Conservation (phyloP, 2,113 vertebrate genomes). For the Caranx ignobilis region DNA sequence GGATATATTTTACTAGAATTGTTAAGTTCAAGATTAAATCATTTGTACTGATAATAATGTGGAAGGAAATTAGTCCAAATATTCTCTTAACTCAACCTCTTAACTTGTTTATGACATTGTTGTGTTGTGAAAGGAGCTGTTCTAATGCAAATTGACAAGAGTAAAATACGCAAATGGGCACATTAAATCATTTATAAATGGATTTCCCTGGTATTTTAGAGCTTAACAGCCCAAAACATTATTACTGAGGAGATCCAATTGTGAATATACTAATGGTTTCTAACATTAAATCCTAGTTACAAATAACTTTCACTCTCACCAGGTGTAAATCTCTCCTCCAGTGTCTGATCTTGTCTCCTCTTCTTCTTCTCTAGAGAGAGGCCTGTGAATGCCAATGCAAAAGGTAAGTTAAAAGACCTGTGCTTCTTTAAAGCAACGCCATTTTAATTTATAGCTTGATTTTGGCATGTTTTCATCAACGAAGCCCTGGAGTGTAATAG, state of each 20-base stretch:
- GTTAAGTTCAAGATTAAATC: background rate
- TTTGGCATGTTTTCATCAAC: slow-evolving; percentile 16
- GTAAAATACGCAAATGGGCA: background rate
- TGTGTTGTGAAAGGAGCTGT: background rate
- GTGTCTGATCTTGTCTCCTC: slow-evolving; percentile 20
- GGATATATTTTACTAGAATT: background rate
- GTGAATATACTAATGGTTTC: background rate
- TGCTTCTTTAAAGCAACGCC: background rate
- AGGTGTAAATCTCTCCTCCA: background rate
- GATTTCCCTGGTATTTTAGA: slow-evolving; percentile 2
- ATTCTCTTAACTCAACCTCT: background rate
- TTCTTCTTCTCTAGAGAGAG: slow-evolving; percentile 64
- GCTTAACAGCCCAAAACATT: background rate
- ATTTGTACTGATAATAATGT: background rate
- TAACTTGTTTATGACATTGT: background rate
- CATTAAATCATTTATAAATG: background rate
- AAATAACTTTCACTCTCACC: background rate
- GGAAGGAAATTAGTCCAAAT: background rate
- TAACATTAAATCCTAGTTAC: background rate
- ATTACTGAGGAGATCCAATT: background rate
- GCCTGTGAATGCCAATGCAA: background rate
- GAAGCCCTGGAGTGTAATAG: background rate
- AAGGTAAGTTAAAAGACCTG: slow-evolving; percentile 68
- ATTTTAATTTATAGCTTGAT: background rate
- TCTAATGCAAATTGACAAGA: background rate